Percentiles rank a stretch among this genome's conserved stretches.
Evolutionary conservation across 2,797 vertebrate genomes (phyloP).

Genomic region (Typhlichthys subterraneus): DNA sequence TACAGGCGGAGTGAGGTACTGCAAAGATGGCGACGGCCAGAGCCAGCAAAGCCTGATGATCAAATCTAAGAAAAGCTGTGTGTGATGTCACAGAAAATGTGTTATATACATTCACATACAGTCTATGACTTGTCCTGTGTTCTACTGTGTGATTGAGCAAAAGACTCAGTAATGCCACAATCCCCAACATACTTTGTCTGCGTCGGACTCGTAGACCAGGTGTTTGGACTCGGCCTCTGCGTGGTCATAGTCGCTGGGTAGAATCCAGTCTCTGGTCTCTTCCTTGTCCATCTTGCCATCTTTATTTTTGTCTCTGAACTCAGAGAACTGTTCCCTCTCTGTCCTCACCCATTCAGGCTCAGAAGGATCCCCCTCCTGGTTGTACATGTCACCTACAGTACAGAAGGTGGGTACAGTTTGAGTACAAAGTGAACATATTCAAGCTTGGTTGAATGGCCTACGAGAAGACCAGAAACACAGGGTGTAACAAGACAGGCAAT

Average conservation of each 20-base stretch:
- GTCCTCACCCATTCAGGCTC: constrained; percentile 98
- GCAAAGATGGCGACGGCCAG: too few species aligned
- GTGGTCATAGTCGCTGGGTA: constrained; percentile 95
- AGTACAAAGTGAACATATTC: background rate
- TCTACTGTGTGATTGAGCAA: background rate
- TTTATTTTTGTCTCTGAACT: constrained; percentile 95
- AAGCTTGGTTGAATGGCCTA: background rate
- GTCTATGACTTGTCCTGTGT: background rate
- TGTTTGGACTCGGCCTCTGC: constrained; percentile 96
- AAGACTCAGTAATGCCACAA: background rate
- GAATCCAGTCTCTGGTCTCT: constrained; percentile 97
- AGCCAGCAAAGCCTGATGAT: too few species aligned
- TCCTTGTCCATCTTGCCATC: constrained; percentile 97
- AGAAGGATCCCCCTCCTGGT: constrained; percentile 85
- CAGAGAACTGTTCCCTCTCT: constrained; percentile 92
- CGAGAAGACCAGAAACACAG: too few species aligned
- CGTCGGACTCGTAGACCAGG: constrained; percentile 93
- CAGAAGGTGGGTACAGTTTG: background rate
- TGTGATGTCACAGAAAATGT: too few species aligned
- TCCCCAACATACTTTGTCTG: constrained; percentile 83
- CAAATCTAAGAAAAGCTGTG: too few species aligned
- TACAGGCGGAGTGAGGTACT: too few species aligned
- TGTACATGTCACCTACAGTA: constrained; percentile 94
- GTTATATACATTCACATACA: too few species aligned
- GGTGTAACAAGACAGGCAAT: too few species aligned